A percentile compares a stretch with the other conserved stretches of the same genome.
Conservation (phyloP, 2,113 vertebrate genomes). For the Peromyscus maniculatus region DNA sequence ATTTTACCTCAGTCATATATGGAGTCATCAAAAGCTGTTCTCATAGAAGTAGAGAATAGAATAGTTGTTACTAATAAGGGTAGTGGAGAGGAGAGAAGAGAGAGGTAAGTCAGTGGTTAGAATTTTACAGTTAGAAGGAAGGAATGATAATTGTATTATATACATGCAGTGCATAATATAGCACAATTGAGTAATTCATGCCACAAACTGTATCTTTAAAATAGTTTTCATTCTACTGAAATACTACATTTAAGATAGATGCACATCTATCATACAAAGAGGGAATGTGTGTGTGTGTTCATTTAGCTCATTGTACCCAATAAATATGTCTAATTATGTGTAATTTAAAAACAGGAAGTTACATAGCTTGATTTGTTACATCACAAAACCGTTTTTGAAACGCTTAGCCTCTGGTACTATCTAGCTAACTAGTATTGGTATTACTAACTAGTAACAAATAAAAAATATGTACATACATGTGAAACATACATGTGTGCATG, state of each 20-base stretch:
- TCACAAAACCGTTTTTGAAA: slow-evolving; percentile 6
- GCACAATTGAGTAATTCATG: background rate
- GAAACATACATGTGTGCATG: background rate
- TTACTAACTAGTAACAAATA: background rate
- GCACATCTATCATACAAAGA: background rate
- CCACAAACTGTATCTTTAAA: background rate
- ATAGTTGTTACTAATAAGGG: background rate
- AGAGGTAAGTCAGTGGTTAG: background rate
- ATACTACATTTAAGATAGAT: slow-evolving; percentile 16
- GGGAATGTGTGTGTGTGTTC: background rate
- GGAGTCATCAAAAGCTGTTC: background rate
- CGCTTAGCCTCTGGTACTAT: slow-evolving; percentile 6
- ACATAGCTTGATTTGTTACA: background rate
- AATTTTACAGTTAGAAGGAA: background rate
- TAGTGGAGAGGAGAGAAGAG: background rate
- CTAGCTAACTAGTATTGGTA: slow-evolving; percentile 6
- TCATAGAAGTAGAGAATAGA: background rate
- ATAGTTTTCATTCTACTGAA: background rate
- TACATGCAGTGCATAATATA: background rate
- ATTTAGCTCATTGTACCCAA: no score
- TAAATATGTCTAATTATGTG: background rate
- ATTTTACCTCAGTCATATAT: background rate
- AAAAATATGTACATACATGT: background rate
- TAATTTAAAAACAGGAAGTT: background rate
- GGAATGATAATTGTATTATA: background rate